phyloP scores from a whole-genome alignment of 2,113 vertebrate species.

The Panthera tigris region DNA sequence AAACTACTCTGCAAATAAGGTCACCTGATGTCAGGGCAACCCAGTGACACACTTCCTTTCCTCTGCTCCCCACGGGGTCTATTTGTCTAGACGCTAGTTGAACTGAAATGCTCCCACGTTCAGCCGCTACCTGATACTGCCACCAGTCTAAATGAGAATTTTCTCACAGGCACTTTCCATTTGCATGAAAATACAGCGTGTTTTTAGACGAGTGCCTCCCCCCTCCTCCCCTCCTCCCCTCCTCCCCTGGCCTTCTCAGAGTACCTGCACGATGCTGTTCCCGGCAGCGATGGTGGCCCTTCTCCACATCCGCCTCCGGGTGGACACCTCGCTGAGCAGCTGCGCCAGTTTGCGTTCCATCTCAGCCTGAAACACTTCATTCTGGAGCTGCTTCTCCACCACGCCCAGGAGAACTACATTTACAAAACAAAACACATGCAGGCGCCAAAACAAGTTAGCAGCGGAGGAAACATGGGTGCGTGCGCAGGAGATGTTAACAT shows the following conservation, averaged over 20 bases:
- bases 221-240: too few relatives aligned
- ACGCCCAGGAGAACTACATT: slow-evolving; percentile 91
- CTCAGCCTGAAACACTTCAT: slow-evolving; percentile 92
- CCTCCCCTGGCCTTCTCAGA: not conserved
- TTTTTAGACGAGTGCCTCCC: rapidly evolving
- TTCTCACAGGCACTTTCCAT: not conserved
- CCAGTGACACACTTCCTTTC: not conserved
- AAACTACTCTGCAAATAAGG: not conserved
- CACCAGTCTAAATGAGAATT: not conserved
- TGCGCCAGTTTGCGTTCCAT: slow-evolving; percentile 95
- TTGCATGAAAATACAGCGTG: rapidly evolving
- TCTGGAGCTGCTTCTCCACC: slow-evolving; percentile 88
- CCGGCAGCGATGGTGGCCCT: slow-evolving; percentile 92
- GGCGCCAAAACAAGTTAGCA: not conserved
- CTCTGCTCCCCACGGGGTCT: not conserved
- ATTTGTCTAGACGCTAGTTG: not conserved
- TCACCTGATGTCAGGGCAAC: not conserved
- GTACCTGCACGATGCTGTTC: slow-evolving; percentile 93
- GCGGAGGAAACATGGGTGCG: not conserved
- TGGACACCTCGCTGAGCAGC: slow-evolving; percentile 90
- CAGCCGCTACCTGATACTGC: not conserved
- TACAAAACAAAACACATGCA: slow-evolving; percentile 25
- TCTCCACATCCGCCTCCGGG: slow-evolving; percentile 87
- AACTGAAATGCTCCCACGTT: not conserved
- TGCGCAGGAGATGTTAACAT: not conserved